These are phyloP conservation scores for Ptychochromis oligacanthus DNA, from an alignment of 2,113 vertebrate species.

Conservation along the genomic window DNA sequence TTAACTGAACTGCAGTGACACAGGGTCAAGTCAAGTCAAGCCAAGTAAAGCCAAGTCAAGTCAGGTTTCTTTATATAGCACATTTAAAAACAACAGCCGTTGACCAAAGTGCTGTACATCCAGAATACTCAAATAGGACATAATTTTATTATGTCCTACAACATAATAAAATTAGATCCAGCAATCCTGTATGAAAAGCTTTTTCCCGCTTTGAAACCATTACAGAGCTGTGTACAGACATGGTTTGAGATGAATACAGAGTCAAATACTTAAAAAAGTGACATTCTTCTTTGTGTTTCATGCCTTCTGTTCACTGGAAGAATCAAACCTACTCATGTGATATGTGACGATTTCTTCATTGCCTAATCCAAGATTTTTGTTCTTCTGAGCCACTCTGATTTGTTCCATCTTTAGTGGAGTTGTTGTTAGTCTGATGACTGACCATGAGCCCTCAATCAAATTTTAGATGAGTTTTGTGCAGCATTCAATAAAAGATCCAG, in stretches of 20 bases:
- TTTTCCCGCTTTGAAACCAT: not conserved
- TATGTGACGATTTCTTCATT: not conserved
- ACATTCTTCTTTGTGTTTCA: not conserved
- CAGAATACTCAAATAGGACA: too few species aligned
- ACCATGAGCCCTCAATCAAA: constrained; percentile 16
- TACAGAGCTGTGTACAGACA: not conserved
- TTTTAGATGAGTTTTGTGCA: constrained; percentile 10
- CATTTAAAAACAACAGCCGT: too few species aligned
- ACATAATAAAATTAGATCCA: not conserved
- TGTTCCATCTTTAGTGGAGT: not conserved
- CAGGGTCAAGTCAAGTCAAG: too few species aligned
- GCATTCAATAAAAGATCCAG: not conserved
- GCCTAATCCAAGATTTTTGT: not conserved
- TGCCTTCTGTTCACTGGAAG: not conserved
- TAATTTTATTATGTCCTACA: too few species aligned
- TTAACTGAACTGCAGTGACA: not conserved
- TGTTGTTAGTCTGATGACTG: not conserved
- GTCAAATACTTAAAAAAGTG: not conserved
- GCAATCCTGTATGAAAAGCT: too few species aligned
- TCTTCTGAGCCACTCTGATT: not conserved
- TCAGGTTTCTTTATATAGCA: too few species aligned
- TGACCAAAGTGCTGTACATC: too few species aligned
- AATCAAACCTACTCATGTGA: not conserved
- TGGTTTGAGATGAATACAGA: not conserved
- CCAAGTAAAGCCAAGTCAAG: too few species aligned